These are phyloP conservation scores for Odontamblyopus lacepedii DNA, from an alignment of 2,797 vertebrate species.

Conservation along the genomic window DNA sequence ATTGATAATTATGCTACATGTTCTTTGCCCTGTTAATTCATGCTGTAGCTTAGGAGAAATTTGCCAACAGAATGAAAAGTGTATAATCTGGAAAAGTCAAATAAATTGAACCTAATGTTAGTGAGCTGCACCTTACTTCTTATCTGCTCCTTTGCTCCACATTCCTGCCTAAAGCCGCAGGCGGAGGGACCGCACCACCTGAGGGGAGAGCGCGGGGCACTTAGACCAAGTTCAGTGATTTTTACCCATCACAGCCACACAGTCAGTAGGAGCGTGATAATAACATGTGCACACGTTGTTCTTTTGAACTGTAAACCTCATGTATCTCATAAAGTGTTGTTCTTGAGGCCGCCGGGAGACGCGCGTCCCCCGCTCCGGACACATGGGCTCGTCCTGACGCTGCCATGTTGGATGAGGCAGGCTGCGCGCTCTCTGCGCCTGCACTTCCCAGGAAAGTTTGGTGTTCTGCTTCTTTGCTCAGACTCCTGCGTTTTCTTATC, in stretches of 20 bases:
- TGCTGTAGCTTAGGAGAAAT: neutral
- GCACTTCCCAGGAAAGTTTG: conserved; percentile 83
- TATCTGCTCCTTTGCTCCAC: conserved; percentile 65
- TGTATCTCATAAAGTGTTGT: fast-evolving
- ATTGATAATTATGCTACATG: neutral
- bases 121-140: conserved; percentile 52
- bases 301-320: fast-evolving
- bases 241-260: fast-evolving
- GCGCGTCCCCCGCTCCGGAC: conserved; percentile 13
- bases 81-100: neutral
- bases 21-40: neutral
- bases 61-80: neutral
- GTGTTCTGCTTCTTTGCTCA: conserved; percentile 43
- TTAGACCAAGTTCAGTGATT: neutral
- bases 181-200: conserved; percentile 63
- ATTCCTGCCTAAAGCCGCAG: conserved; percentile 69
- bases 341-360: neutral
- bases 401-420: conserved; percentile 90
- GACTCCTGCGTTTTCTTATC: conserved; percentile 31
- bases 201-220: neutral
- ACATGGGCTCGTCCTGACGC: conserved; percentile 65
- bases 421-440: conserved; percentile 56
- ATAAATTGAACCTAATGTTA: conserved; percentile 30
- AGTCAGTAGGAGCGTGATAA: fast-evolving
- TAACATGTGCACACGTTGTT: fast-evolving